Conservation (phyloP, 2,797 vertebrate genomes). For the Sandelia bainsii region DNA sequence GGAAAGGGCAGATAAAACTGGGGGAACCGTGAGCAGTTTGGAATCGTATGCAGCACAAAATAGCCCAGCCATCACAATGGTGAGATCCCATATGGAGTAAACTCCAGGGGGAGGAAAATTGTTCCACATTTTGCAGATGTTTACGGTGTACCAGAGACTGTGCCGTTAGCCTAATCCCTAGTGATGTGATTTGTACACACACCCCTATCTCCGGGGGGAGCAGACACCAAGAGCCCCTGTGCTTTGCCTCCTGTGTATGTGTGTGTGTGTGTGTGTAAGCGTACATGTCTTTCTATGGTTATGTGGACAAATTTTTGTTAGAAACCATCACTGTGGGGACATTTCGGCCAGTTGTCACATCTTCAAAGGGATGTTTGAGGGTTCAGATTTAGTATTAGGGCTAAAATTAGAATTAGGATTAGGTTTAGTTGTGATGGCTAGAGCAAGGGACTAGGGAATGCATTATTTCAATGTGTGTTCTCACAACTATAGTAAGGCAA, state of each 20-base stretch:
- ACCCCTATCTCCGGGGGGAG: conserved; percentile 86
- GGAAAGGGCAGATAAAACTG: conserved; percentile 80
- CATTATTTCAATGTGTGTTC: not conserved
- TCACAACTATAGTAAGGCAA: not conserved
- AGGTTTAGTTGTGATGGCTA: not conserved
- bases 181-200: conserved; percentile 90
- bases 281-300: conserved; percentile 40
- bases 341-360: not conserved
- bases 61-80: conserved; percentile 81
- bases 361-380: not conserved
- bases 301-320: conserved; percentile 2
- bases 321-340: not conserved
- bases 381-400: not conserved
- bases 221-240: conserved; percentile 74
- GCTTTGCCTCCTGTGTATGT: conserved; percentile 58
- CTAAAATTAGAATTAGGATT: not conserved
- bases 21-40: conserved; percentile 69
- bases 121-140: conserved; percentile 88
- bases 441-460: not conserved
- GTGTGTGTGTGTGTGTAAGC: conserved; percentile 34
- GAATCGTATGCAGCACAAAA: conserved; percentile 70
- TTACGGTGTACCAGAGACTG: conserved; percentile 84
- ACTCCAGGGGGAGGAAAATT: conserved; percentile 78
- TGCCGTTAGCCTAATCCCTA: conserved; percentile 88
- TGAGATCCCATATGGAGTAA: conserved; percentile 80